Conservation (phyloP, 2,888 invertebrate genomes). For the Cetonia aurata region DNA sequence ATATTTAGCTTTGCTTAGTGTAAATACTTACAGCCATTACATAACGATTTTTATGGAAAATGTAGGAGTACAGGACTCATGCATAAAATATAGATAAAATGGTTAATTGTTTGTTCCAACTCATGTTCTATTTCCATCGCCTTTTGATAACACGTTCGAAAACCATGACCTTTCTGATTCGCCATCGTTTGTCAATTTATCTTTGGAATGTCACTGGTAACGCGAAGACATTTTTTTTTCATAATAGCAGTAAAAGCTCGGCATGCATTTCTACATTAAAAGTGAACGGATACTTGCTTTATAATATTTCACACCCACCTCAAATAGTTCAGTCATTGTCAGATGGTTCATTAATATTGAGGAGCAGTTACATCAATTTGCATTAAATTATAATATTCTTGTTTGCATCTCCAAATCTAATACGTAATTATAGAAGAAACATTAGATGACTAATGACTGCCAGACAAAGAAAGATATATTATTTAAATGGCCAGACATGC, state of each 20-base stretch:
- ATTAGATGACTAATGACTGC: slow-evolving; percentile 20
- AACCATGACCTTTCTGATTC: slow-evolving; percentile 15
- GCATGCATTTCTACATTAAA: slow-evolving; percentile 32
- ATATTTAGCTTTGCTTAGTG: no score
- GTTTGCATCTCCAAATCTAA: slow-evolving; percentile 12
- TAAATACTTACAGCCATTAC: no score
- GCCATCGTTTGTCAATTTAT: neutral
- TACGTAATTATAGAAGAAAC: slow-evolving; percentile 10
- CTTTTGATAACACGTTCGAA: slow-evolving; percentile 5
- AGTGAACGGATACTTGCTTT: slow-evolving; percentile 29
- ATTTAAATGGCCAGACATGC: no score
- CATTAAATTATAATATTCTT: slow-evolving; percentile 25
- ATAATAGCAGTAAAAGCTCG: neutral
- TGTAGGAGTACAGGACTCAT: slow-evolving; percentile 7
- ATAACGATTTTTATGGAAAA: neutral
- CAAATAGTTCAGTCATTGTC: slow-evolving; percentile 39
- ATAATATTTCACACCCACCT: slow-evolving; percentile 27
- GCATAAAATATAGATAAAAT: slow-evolving; percentile 4
- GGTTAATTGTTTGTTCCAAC: neutral
- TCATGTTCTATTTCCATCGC: neutral
- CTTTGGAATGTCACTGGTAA: slow-evolving; percentile 14
- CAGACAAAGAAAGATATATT: no score
- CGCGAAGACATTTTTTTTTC: neutral
- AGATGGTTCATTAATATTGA: slow-evolving; percentile 31
- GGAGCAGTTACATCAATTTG: slow-evolving; percentile 18